phyloP scores from a whole-genome alignment of 1,140 invertebrate species.

The Tribolium castaneum region DNA sequence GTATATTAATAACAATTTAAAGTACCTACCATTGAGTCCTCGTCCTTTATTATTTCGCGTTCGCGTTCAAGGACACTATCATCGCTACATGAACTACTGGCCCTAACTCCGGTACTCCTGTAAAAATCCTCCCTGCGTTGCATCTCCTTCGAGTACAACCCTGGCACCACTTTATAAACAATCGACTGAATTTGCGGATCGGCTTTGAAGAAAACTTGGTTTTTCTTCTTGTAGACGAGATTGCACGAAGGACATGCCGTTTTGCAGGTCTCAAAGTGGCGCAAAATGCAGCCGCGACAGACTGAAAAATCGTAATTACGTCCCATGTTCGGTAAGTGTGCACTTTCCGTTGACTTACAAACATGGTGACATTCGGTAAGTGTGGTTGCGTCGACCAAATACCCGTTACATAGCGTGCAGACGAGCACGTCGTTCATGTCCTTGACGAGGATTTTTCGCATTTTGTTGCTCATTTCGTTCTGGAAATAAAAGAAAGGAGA shows the following conservation, averaged over 20 bases:
- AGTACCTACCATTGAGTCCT: conserved; percentile 53
- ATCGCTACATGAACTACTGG: conserved; percentile 60
- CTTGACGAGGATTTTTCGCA: conserved; percentile 58
- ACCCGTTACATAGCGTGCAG: conserved; percentile 81
- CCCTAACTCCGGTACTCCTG: conserved; percentile 56
- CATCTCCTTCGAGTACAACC: conserved; percentile 91
- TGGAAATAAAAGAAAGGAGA: conserved; percentile 20
- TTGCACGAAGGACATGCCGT: conserved; percentile 59
- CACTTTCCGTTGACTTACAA: conserved; percentile 71
- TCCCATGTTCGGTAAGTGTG: background rate
- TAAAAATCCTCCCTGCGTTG: conserved; percentile 78
- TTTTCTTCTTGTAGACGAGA: conserved; percentile 57
- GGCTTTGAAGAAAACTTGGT: conserved; percentile 55
- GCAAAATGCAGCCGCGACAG: conserved; percentile 90
- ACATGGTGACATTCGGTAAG: conserved; percentile 86
- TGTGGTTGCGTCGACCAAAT: conserved; percentile 84
- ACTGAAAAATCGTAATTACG: conserved; percentile 66
- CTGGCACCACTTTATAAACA: conserved; percentile 95
- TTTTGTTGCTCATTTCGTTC: conserved; percentile 44
- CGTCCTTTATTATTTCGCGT: conserved; percentile 54
- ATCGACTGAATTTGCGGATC: conserved; percentile 94
- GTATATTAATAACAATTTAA: too few species aligned
- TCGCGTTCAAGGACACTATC: conserved; percentile 60
- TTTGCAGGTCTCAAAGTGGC: conserved; percentile 72
- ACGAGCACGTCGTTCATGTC: conserved; percentile 79